Conservation (phyloP, 2,113 vertebrate genomes). For the Vulpes vulpes region DNA sequence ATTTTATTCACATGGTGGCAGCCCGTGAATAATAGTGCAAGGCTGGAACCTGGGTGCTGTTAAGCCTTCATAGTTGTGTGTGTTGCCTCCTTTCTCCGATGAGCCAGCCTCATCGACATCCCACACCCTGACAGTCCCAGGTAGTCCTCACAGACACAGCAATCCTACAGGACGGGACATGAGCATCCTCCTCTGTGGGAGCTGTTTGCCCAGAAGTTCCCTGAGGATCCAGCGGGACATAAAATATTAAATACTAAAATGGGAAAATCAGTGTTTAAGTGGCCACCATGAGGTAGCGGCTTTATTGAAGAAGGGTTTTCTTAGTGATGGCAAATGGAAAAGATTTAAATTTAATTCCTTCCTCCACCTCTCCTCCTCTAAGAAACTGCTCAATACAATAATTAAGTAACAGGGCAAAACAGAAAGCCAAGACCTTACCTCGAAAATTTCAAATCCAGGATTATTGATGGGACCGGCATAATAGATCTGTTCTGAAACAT, state of each 20-base stretch:
- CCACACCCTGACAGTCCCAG: rapidly evolving
- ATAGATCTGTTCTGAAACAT: conserved; percentile 87
- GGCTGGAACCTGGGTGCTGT: not conserved
- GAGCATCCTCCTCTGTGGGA: not conserved
- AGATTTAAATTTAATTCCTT: not conserved
- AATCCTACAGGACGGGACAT: not conserved
- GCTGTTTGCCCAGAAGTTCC: too few species aligned
- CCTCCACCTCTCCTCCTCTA: too few species aligned
- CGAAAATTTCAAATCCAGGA: conserved; percentile 78
- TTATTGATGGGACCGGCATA: conserved; percentile 84
- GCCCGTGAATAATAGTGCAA: not conserved
- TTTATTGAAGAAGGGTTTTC: not conserved
- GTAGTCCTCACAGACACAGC: not conserved
- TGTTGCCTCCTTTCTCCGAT: not conserved
- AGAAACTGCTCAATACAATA: not conserved
- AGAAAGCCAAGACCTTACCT: conserved; percentile 81
- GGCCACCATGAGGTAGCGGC: not conserved
- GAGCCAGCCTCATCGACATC: not conserved
- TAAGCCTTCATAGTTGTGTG: not conserved
- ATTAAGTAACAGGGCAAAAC: not conserved
- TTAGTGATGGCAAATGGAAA: not conserved
- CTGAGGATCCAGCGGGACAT: not conserved
- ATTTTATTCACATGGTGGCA: not conserved
- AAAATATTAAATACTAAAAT: not conserved
- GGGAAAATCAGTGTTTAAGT: not conserved